Conservation (phyloP, 1,140 invertebrate species). For the Stegodyphus dumicola region DNA sequence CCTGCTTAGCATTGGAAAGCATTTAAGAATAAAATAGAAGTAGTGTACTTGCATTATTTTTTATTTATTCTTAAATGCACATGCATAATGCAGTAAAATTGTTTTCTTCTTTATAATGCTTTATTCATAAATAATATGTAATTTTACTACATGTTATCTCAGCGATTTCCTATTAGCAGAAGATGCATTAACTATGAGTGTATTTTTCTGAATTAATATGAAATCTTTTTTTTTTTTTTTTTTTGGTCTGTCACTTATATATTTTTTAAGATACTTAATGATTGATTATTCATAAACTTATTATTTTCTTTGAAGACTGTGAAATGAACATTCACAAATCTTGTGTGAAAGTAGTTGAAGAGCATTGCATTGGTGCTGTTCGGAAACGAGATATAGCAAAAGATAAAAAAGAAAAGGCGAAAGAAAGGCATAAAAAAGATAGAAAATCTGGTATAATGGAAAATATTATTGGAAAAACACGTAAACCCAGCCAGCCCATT, state of each 20-base stretch:
- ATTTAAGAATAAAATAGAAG: no score
- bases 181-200: not conserved
- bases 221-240: not conserved
- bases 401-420: slow-evolving; percentile 71
- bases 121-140: no score
- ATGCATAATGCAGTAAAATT: no score
- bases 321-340: slow-evolving; percentile 87
- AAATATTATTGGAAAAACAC: slow-evolving; percentile 64
- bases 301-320: slow-evolving; percentile 77
- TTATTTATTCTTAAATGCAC: no score
- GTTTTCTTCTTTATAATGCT: no score
- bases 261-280: not conserved
- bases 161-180: no score
- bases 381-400: slow-evolving; percentile 63
- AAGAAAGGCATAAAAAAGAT: slow-evolving; percentile 62
- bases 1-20: no score
- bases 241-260: not conserved
- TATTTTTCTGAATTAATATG: not conserved
- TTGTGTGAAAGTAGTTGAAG: slow-evolving; percentile 85
- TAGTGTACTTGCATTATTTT: no score
- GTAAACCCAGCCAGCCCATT: slow-evolving; percentile 62
- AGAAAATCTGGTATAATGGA: slow-evolving; percentile 67
- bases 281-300: no score
- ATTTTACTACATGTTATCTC: no score
- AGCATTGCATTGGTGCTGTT: slow-evolving; percentile 84